These are phyloP conservation scores for Acrocyrtus sp. DNA, from an alignment of 2,888 invertebrate species.

Conservation along the genomic window DNA sequence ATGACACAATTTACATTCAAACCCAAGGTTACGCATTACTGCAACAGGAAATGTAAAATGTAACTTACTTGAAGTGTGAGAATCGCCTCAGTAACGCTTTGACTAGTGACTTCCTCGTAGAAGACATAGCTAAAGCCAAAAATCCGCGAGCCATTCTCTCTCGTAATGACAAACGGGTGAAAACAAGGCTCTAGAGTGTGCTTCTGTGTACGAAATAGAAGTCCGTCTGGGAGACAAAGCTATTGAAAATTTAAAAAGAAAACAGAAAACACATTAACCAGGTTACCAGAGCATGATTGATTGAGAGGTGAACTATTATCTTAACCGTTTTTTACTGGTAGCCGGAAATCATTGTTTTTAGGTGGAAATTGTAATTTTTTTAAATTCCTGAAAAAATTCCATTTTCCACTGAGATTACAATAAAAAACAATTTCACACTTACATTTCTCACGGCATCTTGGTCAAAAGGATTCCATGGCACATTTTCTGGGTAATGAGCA, in stretches of 20 bases:
- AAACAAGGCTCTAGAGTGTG: constrained; percentile 86
- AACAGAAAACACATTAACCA: too few relatives aligned
- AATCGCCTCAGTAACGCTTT: constrained; percentile 94
- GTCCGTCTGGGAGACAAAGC: constrained; percentile 94
- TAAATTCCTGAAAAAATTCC: too few relatives aligned
- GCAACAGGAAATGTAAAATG: too few relatives aligned
- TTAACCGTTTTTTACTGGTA: too few relatives aligned
- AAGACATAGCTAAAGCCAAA: constrained; percentile 96
- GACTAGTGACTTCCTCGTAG: constrained; percentile 94
- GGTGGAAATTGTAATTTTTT: too few relatives aligned
- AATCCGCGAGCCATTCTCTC: constrained; percentile 94
- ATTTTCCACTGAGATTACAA: too few relatives aligned
- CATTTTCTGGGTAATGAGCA: constrained; percentile 93
- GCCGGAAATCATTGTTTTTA: too few relatives aligned
- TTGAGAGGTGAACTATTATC: too few relatives aligned
- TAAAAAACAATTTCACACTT: too few relatives aligned
- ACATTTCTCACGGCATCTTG: constrained; percentile 96
- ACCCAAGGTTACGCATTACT: too few relatives aligned
- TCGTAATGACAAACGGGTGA: constrained; percentile 96
- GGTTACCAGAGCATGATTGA: too few relatives aligned
- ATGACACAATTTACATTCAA: too few relatives aligned
- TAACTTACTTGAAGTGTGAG: constrained; percentile 86
- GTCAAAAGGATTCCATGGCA: constrained; percentile 90
- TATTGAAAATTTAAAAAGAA: constrained; percentile 70
- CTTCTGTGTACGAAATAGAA: constrained; percentile 94